Base-by-base conservation (phyloP, 64 coral and sea anemone species). In the Montipora sp. region DNA sequence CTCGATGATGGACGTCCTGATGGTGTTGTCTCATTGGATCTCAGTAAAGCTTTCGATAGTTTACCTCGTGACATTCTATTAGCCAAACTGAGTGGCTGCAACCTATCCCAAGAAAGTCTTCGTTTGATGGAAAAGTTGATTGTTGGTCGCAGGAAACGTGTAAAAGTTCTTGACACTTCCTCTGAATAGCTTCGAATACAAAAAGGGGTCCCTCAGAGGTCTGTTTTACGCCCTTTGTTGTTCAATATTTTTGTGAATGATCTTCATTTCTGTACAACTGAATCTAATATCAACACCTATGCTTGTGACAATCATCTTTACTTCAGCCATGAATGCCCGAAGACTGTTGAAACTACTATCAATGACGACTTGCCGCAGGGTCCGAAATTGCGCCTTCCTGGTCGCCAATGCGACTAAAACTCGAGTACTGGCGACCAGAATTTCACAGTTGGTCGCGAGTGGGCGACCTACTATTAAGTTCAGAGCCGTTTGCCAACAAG, bases 301-400 rank as follows among this genome's bases (percentile, higher is more conserved):
- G 90, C 73, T 61, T 71, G 78, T 77, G 71, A 92, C 80, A 92
- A 92, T 61, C 80, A 92, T 71, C 80, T 92, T 36, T 51, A 92
- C 71, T 85, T 92, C 51, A 92, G 90, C 44, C 90, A 69, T 85
- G 90, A 92, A 92, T 92, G 80, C 55, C 80, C 24, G 81, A 85
- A 45, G 51, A 55, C 51, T 55, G 10, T 55, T 55, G 51, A 55
- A 55, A 55, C 51, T 55, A 1, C 36, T 36, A 36, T 36, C 36
- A 36, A 36, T 36, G 36, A 36, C 36, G 36, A 36, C 36, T 36
- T 36, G 36, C 27, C 27, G 36, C 36, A 36, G 36, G 36, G 36
- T 36, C 36, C 36, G 2, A 36, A 36, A 36, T 36, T 36, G 36
- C 36, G 36, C 2, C 36, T 36, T 36, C 36, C 36, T 36, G 36